Evolutionary conservation across 2,113 vertebrate species (phyloP).

Genomic region (Labeo rohita): DNA sequence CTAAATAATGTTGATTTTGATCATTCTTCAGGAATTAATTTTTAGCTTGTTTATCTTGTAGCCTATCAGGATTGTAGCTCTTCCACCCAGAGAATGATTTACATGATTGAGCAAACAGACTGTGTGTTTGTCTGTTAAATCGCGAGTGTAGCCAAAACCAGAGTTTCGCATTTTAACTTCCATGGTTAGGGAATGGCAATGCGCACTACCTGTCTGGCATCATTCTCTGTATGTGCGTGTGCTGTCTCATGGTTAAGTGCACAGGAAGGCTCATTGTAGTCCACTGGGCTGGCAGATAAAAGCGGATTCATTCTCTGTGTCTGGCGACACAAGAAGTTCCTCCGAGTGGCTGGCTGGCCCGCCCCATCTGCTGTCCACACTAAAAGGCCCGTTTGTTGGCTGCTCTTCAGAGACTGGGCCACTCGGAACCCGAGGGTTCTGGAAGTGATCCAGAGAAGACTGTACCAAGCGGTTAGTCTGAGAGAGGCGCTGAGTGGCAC

Average conservation of each 20-base stretch:
- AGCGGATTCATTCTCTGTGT: constrained; percentile 63
- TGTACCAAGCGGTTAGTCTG: constrained; percentile 42
- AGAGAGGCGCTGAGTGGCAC: constrained; percentile 56
- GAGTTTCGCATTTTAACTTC: background rate
- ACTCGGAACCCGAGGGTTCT: constrained; percentile 54
- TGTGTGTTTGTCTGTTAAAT: constrained; percentile 51
- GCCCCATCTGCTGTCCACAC: constrained; percentile 43
- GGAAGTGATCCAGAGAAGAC: constrained; percentile 50
- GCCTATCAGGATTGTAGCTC: background rate
- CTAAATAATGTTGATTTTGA: constrained; percentile 26
- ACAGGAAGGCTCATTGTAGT: constrained; percentile 64
- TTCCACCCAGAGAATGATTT: constrained; percentile 19
- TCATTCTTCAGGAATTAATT: constrained; percentile 22
- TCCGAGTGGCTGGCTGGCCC: constrained; percentile 38
- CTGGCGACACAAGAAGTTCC: constrained; percentile 63
- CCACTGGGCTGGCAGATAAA: constrained; percentile 58
- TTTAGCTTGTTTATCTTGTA: constrained; percentile 7
- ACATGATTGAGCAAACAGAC: background rate
- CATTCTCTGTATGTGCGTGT: background rate
- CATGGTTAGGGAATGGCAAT: constrained; percentile 1
- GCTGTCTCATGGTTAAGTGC: constrained; percentile 56
- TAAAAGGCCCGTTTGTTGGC: constrained; percentile 59
- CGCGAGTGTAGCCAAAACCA: constrained; percentile 3
- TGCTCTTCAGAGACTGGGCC: constrained; percentile 57
- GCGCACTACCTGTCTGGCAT: background rate